A percentile compares a stretch with the other conserved stretches of the same genome.
Conservation (phyloP, 2,888 invertebrate species). For the Phaedon cochleariae region DNA sequence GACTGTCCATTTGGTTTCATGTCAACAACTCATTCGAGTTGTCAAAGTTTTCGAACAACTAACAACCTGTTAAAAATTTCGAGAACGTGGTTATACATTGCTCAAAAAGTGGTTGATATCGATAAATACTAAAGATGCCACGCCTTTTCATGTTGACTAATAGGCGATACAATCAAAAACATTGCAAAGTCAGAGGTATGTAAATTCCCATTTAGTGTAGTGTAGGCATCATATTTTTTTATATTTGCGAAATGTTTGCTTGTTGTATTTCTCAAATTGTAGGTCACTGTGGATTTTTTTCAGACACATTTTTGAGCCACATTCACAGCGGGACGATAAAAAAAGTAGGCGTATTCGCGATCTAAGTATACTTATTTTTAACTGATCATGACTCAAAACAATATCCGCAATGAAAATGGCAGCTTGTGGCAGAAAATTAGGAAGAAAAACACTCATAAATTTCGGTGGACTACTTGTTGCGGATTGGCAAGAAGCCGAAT, state of each 20-base stretch:
- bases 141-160: neutral
- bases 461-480: slow-evolving; percentile 9
- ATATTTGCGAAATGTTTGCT: neutral
- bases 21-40: neutral
- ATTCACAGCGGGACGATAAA: neutral
- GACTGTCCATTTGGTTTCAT: neutral
- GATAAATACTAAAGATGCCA: neutral
- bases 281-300: neutral
- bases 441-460: slow-evolving; percentile 30
- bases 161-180: neutral
- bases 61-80: neutral
- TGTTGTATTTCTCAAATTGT: neutral
- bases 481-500: neutral
- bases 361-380: neutral
- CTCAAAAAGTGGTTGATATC: neutral
- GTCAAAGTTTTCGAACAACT: neutral
- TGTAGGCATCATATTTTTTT: no score
- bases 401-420: neutral
- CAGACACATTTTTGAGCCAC: neutral
- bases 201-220: neutral
- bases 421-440: slow-evolving; percentile 19
- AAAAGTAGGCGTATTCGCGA: neutral
- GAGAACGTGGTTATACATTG: neutral
- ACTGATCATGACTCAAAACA: slow-evolving; percentile 7
- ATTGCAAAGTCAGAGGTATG: neutral